These are phyloP conservation scores for Micromys minutus DNA, from an alignment of 2,113 vertebrate species.

Conservation along the genomic window DNA sequence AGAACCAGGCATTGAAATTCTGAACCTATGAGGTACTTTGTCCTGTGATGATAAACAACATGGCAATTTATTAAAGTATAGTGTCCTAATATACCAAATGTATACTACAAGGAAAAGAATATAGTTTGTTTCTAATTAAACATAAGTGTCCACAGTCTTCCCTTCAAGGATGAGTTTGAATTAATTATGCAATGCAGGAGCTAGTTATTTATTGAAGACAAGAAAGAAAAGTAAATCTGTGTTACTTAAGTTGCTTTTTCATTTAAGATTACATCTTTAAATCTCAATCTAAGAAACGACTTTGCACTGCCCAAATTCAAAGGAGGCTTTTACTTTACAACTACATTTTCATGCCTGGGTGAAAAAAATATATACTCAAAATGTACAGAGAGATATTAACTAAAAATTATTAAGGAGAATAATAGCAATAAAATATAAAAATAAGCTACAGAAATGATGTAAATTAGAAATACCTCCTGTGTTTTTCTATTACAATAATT, in stretches of 20 bases:
- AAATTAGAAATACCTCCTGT: background rate
- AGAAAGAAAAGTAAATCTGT: constrained; percentile 61
- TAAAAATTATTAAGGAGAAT: constrained; percentile 13
- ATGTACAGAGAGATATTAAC: background rate
- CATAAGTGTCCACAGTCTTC: constrained; percentile 43
- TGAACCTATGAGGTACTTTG: background rate
- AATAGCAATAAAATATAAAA: background rate
- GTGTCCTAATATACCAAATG: constrained; percentile 44
- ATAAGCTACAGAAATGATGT: background rate
- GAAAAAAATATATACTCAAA: background rate
- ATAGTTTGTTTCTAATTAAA: constrained; percentile 70
- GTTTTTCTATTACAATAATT: background rate
- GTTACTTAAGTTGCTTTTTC: background rate
- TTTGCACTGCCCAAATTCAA: background rate
- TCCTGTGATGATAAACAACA: constrained; percentile 40
- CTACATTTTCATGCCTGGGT: background rate
- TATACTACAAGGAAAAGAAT: constrained; percentile 55
- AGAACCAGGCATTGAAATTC: background rate
- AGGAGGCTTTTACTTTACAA: background rate
- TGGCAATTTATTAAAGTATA: constrained; percentile 57
- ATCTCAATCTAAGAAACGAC: background rate
- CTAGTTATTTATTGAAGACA: constrained; percentile 36
- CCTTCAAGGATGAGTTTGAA: constrained; percentile 70
- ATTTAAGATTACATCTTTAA: constrained; percentile 23
- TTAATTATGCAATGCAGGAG: constrained; percentile 60